phyloP scores from a whole-genome alignment of 2,797 vertebrate genomes.

The Cossypha polioptera region DNA sequence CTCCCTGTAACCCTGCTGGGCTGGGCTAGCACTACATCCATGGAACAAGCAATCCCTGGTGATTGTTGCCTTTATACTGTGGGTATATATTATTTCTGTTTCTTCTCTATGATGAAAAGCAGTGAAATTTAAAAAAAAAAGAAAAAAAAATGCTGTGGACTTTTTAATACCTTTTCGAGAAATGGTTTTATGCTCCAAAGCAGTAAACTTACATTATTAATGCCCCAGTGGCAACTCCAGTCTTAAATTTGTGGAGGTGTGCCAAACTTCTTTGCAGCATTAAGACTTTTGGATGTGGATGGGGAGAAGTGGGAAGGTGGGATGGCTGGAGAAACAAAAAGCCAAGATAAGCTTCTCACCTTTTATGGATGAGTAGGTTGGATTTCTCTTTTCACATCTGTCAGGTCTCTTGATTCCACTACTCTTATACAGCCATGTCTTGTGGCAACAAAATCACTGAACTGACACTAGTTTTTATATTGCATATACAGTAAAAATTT shows the following conservation, averaged over 20 bases:
- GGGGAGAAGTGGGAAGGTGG: not conserved
- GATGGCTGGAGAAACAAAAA: not conserved
- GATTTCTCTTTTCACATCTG: not conserved
- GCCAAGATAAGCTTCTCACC: not conserved
- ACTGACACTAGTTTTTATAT: not conserved
- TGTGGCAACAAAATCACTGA: not conserved
- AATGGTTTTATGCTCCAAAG: not conserved
- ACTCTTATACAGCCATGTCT: not conserved
- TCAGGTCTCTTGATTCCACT: not conserved
- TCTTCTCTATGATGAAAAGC: not conserved
- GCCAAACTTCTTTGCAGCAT: not conserved
- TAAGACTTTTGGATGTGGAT: not conserved
- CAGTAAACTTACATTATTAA: not conserved
- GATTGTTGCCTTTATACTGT: not conserved
- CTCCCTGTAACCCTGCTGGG: not conserved
- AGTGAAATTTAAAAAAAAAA: not conserved
- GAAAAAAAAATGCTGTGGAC: fast-evolving
- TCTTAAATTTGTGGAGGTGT: not conserved
- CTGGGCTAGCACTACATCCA: not conserved
- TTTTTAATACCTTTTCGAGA: not conserved
- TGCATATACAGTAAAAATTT: not conserved
- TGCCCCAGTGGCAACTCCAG: not conserved
- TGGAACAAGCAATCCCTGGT: not conserved
- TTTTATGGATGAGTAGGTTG: not conserved
- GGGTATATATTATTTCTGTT: not conserved